Evolutionary conservation across 2,797 vertebrate genomes (phyloP).

Genomic region (Sandelia bainsii): DNA sequence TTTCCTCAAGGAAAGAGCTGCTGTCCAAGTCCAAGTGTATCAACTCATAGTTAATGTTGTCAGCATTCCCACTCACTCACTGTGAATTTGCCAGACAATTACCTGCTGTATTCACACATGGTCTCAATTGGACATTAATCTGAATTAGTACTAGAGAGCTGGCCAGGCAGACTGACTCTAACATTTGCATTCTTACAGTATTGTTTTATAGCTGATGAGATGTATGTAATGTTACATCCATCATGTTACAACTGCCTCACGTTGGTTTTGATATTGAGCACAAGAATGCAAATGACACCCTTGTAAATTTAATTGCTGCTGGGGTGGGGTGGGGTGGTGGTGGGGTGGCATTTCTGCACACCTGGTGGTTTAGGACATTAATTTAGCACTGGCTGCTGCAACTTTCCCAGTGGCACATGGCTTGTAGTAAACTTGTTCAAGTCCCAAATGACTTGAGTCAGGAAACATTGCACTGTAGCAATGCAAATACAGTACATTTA

Average conservation of each 20-base stretch:
- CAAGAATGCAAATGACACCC: slow-evolving; percentile 42
- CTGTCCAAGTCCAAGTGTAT: too few species aligned
- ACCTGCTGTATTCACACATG: too few species aligned
- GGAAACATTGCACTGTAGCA: background rate
- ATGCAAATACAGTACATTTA: background rate
- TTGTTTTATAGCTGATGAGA: slow-evolving; percentile 1
- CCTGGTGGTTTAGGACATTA: slow-evolving; percentile 54
- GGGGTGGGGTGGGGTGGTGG: background rate
- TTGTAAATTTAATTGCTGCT: slow-evolving; percentile 45
- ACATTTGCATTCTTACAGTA: too few species aligned
- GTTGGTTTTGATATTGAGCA: slow-evolving; percentile 32
- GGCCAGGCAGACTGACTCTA: too few species aligned
- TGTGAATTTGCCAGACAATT: too few species aligned
- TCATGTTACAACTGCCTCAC: slow-evolving; percentile 15
- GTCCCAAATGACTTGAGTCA: slow-evolving; percentile 14
- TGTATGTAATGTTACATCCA: background rate
- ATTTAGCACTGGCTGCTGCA: slow-evolving; percentile 32
- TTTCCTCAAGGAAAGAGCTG: too few species aligned
- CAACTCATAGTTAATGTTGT: too few species aligned
- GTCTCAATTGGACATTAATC: too few species aligned
- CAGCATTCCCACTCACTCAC: too few species aligned
- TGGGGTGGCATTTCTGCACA: slow-evolving; percentile 20
- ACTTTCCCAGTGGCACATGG: slow-evolving; percentile 24
- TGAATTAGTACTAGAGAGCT: too few species aligned
- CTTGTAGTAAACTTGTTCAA: slow-evolving; percentile 35